Evolutionary conservation across 2,888 invertebrate species (phyloP), one percentile per base, ranked within the genome.

Genomic region (Eupithecia abbreviata): DNA sequence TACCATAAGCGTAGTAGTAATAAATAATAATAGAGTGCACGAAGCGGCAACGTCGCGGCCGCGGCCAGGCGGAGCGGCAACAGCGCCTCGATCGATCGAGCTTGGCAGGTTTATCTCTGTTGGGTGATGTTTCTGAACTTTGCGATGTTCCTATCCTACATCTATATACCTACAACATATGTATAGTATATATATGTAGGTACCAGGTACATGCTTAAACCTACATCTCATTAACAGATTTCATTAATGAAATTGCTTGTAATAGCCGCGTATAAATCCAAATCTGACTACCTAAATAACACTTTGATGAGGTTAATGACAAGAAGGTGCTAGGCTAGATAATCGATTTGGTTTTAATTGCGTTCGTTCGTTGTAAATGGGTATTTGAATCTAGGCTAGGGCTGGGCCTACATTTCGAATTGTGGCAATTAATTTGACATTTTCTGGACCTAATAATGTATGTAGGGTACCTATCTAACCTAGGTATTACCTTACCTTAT

Each of bases 21-120:
- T 88, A 89, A 89, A 87, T 88, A 89, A 89, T 89, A 89, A 88
- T 90, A 89, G 84, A 80, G 83, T 81, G 84, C 80, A 82, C 86
- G 82, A 85, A 84, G 77, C 83, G 89, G 88, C 90, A 90, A 88
- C 89, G 81, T 71, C 83, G 74, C 78, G 74, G 76, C 73, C 77
- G 78, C 62, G 77, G 74, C 77, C 77, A 72, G 76, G 80, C 79
- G 82, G 87, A 84, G 82, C 82, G 92, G 90, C 91, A 92, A 90
- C 62, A 4, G 2, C 91, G 83, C 86, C 90, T 80, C 84, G 85
- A 86, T 85, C 88, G 90, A 90, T 90, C 83, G 83, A 81, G 83
- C 84, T 74, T 65, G 76, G 82, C 86, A 79, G 85, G 83, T 86
- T 68, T 86, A 85, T 85, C 85, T 82, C 75, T 49, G 55, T 45